Evolutionary conservation across 2,797 vertebrate genomes (phyloP).

Genomic region (Poeciliopsis gracilis): DNA sequence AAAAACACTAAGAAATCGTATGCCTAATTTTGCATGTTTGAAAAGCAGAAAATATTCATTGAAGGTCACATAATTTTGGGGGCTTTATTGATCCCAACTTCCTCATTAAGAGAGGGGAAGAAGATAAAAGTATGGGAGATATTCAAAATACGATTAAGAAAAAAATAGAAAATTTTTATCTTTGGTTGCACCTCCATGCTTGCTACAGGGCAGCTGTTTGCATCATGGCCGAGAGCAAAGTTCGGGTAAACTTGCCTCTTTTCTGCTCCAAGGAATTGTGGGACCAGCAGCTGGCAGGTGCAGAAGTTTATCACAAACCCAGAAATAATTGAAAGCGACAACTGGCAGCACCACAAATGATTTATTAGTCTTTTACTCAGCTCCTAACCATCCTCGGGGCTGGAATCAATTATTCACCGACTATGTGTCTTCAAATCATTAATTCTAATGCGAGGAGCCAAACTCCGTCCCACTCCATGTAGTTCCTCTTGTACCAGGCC

Average conservation of each 20-base stretch:
- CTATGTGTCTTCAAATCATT: slow-evolving; percentile 99
- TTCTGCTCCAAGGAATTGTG: slow-evolving; percentile 86
- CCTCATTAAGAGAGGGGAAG: not conserved
- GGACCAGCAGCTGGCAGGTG: slow-evolving; percentile 91
- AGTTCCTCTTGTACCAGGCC: slow-evolving; percentile 83
- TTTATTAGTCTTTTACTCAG: slow-evolving; percentile 99
- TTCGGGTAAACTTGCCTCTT: slow-evolving; percentile 86
- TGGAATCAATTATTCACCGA: slow-evolving; percentile 99
- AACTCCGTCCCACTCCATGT: slow-evolving; percentile 89
- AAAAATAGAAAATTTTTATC: not conserved
- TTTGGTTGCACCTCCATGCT: not conserved
- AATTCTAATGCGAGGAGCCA: slow-evolving; percentile 95
- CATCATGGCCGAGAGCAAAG: slow-evolving; percentile 74
- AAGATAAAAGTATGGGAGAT: not conserved
- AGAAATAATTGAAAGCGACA: slow-evolving; percentile 99
- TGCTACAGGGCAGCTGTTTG: slow-evolving; percentile 36
- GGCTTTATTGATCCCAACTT: not conserved
- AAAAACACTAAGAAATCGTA: not conserved
- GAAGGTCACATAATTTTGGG: not conserved
- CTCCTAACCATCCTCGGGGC: slow-evolving; percentile 97
- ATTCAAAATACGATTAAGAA: not conserved
- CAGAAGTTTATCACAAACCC: slow-evolving; percentile 97
- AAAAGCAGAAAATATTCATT: not conserved
- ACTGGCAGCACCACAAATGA: slow-evolving; percentile 99
- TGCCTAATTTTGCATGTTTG: not conserved